These are phyloP conservation scores for Coremacera marginata DNA, from an alignment of 2,888 invertebrate genomes.

Conservation along the genomic window DNA sequence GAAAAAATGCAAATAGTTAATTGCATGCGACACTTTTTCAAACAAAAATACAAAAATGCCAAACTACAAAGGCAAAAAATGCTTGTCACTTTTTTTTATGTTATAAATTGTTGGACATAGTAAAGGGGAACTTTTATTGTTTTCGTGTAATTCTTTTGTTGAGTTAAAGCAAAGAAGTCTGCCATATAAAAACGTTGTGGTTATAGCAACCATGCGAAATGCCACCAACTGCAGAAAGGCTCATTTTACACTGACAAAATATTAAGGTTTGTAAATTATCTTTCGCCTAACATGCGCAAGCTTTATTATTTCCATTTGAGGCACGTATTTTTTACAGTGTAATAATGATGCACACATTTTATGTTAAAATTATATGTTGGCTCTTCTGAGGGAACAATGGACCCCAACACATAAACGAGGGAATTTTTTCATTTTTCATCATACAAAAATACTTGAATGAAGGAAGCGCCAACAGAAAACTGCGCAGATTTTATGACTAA, in stretches of 20 bases:
- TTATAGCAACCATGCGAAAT: too few relatives aligned
- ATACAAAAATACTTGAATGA: neutral
- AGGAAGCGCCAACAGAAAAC: neutral
- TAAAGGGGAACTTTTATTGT: too few relatives aligned
- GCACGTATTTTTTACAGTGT: neutral
- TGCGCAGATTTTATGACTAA: constrained; percentile 8
- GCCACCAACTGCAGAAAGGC: neutral
- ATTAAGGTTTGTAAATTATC: neutral
- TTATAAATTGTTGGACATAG: too few relatives aligned
- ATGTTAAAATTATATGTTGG: neutral
- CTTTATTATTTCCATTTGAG: neutral
- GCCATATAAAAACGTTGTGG: too few relatives aligned
- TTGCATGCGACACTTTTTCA: neutral
- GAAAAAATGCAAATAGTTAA: neutral
- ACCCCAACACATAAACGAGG: neutral
- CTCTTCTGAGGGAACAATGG: neutral
- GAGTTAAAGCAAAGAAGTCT: too few relatives aligned
- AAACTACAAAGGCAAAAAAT: too few relatives aligned
- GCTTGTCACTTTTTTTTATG: too few relatives aligned
- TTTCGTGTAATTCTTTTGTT: too few relatives aligned
- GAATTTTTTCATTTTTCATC: neutral
- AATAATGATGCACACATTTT: neutral
- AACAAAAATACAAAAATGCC: too few relatives aligned
- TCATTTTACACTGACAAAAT: neutral
- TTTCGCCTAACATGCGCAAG: too few relatives aligned